Base-by-base conservation (phyloP, 2,113 vertebrate species). In the Sebastes fasciatus region DNA sequence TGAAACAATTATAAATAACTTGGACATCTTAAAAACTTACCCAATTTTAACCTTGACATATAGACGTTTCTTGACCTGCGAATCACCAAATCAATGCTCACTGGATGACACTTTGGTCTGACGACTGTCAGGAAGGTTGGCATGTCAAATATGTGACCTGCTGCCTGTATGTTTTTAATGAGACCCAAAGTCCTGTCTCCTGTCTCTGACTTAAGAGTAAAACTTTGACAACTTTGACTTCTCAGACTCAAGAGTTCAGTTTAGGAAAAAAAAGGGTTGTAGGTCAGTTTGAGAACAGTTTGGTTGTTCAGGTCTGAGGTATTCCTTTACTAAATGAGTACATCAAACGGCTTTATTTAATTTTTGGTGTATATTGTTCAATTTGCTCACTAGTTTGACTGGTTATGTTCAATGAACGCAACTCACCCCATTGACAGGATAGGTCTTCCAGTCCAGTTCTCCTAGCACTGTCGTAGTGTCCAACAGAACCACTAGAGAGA, bases 391-490 rank as follows among this genome's bases (percentile, higher is more conserved):
- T 51, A 64, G 51, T 34, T 49, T 55, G n/a, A 54, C 17, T 64
- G 34, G 1, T 62, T 66, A 13, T 26, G 19, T n/a, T 61, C 60
- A 40, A 34, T 34, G 34, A 34, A 34, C 34, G 3, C 34, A 34
- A 97, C 98, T 99, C 95, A 99, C 98, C 96, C 98, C 98, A 90
- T 99, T 99, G 91, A 99, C 93, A 76, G 98, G 98, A 92, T 98
- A 99, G 23, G 98, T 98, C 93, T 96, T 99, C 98, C 98, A 99
- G 94, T 97, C 97, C 54, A 98, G 94, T 82, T 99, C 98, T 90
- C 98, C 97, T 0, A 98, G 94, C 70, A 96, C 97, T 85, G 97
- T 90, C 76, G 97, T 98, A 79, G 98, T 99, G 94, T 99, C 98
- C 95, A 99, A 95, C 86, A 99, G 95, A 91, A 99, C 96, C 95